Evolutionary conservation across 1,140 invertebrate species (phyloP).

Genomic region (Doryteuthis pealeii): DNA sequence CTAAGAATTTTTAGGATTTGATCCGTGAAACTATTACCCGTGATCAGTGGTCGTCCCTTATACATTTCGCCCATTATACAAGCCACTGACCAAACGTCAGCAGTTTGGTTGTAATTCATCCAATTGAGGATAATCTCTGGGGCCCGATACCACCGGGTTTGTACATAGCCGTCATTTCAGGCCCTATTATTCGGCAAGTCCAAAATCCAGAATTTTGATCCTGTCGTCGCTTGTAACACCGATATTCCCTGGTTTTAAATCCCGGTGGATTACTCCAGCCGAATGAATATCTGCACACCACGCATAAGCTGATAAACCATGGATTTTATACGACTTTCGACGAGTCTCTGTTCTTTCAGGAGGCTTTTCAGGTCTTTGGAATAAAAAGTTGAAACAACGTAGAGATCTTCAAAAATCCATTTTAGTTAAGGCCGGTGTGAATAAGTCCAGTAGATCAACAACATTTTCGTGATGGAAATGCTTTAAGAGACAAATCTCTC

Average conservation of each 20-base stretch:
- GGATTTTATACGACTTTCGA: constrained; percentile 58
- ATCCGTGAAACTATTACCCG: constrained; percentile 71
- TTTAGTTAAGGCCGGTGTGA: constrained; percentile 72
- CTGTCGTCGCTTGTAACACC: background rate
- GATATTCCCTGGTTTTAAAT: background rate
- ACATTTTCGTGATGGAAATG: constrained; percentile 65
- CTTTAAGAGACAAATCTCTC: constrained; percentile 62
- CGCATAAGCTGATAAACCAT: constrained; percentile 96
- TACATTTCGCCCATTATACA: constrained; percentile 5
- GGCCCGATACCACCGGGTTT: background rate
- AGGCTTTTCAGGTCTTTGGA: constrained; percentile 99
- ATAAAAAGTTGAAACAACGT: constrained; percentile 92
- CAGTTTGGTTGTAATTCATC: constrained; percentile 8
- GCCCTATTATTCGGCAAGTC: background rate
- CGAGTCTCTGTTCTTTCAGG: constrained; percentile 88
- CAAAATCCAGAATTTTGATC: constrained; percentile 31
- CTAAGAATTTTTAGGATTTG: constrained; percentile 86
- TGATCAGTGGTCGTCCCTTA: background rate
- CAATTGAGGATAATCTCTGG: constrained; percentile 3
- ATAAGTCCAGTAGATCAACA: constrained; percentile 91
- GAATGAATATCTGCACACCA: constrained; percentile 66
- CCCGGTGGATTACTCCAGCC: constrained; percentile 7
- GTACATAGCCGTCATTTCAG: constrained; percentile 9
- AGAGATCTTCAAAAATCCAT: constrained; percentile 86
- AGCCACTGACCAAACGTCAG: background rate